These are phyloP conservation scores for Luscinia luscinia DNA, from an alignment of 2,797 vertebrate genomes.

Conservation along the genomic window DNA sequence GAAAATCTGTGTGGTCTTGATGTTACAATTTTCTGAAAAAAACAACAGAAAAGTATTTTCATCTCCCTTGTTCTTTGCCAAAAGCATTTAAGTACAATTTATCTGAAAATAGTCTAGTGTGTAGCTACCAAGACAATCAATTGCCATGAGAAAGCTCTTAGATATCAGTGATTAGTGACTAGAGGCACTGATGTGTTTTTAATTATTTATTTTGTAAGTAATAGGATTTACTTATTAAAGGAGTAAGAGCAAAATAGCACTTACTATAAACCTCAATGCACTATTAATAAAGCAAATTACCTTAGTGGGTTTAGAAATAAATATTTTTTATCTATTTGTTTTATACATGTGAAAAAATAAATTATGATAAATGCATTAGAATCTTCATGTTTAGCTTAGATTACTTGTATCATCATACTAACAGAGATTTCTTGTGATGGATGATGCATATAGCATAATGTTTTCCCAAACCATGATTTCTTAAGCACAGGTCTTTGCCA, in stretches of 20 bases:
- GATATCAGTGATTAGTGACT: not conserved
- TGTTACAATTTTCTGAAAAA: not conserved
- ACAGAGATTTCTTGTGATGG: not conserved
- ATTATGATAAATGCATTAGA: not conserved
- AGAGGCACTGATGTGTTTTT: not conserved
- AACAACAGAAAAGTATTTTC: not conserved
- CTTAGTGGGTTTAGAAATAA: not conserved
- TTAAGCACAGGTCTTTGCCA: not conserved
- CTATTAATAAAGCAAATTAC: not conserved
- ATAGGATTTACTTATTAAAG: not conserved
- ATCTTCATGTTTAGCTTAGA: not conserved
- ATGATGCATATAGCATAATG: not conserved
- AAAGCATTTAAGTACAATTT: not conserved
- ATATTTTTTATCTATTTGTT: not conserved
- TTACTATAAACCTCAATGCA: not conserved
- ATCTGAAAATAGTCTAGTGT: not conserved
- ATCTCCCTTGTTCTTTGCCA: not conserved
- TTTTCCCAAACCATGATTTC: not conserved
- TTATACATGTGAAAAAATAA: not conserved
- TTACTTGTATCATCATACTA: not conserved
- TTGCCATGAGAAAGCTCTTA: not conserved
- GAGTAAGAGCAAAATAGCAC: not conserved
- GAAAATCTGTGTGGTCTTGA: not conserved
- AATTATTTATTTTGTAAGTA: slow-evolving; percentile 3
- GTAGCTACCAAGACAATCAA: not conserved